These are phyloP conservation scores for Pycnomerus fuliginosus DNA, from an alignment of 2,888 invertebrate species.

Conservation along the genomic window DNA sequence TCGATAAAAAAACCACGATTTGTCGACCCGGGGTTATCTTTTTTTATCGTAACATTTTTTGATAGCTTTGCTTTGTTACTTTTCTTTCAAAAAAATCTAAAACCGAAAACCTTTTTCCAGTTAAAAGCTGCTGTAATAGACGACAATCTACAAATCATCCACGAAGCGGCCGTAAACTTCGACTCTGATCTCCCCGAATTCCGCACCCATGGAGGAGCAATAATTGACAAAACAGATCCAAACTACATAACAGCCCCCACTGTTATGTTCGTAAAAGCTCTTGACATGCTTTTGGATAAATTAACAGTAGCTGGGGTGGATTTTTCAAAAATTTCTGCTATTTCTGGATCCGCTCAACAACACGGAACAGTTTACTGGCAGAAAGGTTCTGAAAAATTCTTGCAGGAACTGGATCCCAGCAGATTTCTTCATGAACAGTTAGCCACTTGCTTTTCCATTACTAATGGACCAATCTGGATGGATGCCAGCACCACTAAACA, in stretches of 20 bases:
- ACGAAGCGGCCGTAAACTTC: slow-evolving; percentile 83
- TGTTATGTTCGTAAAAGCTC: slow-evolving; percentile 92
- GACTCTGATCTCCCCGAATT: slow-evolving; percentile 94
- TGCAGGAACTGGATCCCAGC: slow-evolving; percentile 68
- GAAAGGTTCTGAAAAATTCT: slow-evolving; percentile 65
- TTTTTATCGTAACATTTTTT: neutral
- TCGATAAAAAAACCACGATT: slow-evolving; percentile 1
- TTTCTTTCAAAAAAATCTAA: neutral
- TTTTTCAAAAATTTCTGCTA: slow-evolving; percentile 76
- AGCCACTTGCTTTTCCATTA: slow-evolving; percentile 71
- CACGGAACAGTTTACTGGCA: slow-evolving; percentile 98
- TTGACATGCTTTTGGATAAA: slow-evolving; percentile 87
- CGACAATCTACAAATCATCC: slow-evolving; percentile 68
- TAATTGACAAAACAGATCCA: slow-evolving; percentile 55
- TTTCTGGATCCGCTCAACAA: slow-evolving; percentile 96
- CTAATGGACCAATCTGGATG: slow-evolving; percentile 94
- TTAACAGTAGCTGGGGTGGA: slow-evolving; percentile 80
- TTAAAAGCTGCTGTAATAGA: slow-evolving; percentile 85
- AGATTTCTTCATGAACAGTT: slow-evolving; percentile 84
- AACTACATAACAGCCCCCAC: slow-evolving; percentile 75
- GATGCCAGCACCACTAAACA: slow-evolving; percentile 80
- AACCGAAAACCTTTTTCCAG: slow-evolving; percentile 56
- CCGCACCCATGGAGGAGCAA: slow-evolving; percentile 65
- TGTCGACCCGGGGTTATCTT: neutral
- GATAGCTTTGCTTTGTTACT: neutral